A percentile compares a stretch with the other conserved stretches of the same genome.
Conservation (phyloP, 2,888 invertebrate genomes). For the Machimus atricapillus region DNA sequence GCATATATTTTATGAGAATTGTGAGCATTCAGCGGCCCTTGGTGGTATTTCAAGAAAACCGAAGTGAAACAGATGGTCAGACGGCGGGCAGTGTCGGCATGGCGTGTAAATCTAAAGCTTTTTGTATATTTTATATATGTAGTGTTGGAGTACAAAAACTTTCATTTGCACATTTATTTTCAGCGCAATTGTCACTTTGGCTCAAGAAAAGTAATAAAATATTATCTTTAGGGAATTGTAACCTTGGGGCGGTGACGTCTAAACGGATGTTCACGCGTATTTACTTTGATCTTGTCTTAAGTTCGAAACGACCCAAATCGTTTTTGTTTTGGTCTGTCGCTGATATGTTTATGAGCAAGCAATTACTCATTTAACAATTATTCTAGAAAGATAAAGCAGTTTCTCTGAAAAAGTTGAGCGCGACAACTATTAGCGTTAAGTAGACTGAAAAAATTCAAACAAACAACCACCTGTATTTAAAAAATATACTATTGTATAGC, state of each 20-base stretch:
- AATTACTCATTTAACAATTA: background rate
- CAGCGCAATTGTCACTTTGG: background rate
- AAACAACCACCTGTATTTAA: background rate
- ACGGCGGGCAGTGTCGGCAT: background rate
- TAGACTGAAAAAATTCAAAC: background rate
- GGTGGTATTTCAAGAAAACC: background rate
- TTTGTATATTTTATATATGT: background rate
- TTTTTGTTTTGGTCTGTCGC: background rate
- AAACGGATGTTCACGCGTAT: background rate
- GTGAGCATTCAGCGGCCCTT: background rate
- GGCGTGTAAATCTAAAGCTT: background rate
- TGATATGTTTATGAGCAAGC: background rate
- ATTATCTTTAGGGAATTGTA: background rate
- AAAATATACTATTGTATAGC: no score
- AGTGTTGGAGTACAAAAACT: background rate
- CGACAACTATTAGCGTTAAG: background rate
- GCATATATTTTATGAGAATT: background rate
- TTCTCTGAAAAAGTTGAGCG: background rate
- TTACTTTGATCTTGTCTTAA: background rate
- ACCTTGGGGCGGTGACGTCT: background rate
- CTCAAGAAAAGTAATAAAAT: background rate
- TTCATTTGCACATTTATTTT: background rate
- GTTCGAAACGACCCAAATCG: background rate
- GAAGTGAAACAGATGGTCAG: background rate
- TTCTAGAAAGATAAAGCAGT: background rate